These are phyloP conservation scores for Eupeodes luniger DNA, from an alignment of 2,888 invertebrate species.

Conservation along the genomic window DNA sequence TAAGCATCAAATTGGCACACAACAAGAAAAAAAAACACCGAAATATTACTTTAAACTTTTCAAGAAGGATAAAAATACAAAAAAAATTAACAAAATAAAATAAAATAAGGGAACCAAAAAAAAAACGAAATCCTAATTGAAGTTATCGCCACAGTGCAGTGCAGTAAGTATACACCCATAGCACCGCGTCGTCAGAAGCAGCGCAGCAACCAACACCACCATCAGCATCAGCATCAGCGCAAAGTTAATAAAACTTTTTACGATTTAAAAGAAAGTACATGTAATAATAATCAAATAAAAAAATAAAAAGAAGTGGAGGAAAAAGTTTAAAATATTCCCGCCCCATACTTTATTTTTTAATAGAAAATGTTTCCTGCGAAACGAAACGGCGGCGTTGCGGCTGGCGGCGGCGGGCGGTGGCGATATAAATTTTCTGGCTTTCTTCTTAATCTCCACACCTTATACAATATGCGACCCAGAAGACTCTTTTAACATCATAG, in stretches of 20 bases:
- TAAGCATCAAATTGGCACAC: conserved; percentile 54
- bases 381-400: no score
- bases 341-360: conserved; percentile 69
- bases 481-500: background rate
- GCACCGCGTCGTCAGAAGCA: background rate
- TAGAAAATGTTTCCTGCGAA: conserved; percentile 71
- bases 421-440: conserved; percentile 68
- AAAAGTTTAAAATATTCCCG: conserved; percentile 46
- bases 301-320: conserved; percentile 29
- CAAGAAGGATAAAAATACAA: conserved; percentile 11
- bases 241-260: conserved; percentile 66
- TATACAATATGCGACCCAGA: conserved; percentile 15
- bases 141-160: conserved; percentile 59
- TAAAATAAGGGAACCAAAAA: background rate
- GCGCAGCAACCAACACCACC: background rate
- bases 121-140: conserved; percentile 65
- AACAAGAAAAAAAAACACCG: conserved; percentile 3
- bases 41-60: conserved; percentile 53
- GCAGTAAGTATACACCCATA: background rate
- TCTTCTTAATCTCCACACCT: conserved; percentile 54
- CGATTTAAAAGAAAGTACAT: conserved; percentile 61
- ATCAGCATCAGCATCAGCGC: conserved; percentile 7
- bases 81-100: background rate
- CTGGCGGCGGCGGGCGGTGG: background rate
- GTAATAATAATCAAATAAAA: conserved; percentile 55